Percentiles rank a stretch among this genome's conserved stretches.
Conservation (phyloP, 2,888 invertebrate genomes). For the Antitype chi region DNA sequence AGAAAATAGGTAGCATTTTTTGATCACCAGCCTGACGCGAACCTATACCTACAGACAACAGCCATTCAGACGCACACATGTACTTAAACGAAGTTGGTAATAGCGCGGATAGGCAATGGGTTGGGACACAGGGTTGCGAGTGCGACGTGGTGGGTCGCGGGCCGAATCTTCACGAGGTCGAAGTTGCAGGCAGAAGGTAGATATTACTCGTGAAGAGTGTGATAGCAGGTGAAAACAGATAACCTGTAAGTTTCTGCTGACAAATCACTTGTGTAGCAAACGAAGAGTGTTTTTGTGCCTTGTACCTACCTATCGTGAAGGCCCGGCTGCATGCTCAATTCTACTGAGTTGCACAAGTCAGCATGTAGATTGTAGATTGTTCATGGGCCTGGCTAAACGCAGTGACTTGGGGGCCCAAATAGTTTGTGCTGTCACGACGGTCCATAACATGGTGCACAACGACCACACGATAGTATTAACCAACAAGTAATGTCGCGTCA, state of each 20-base stretch:
- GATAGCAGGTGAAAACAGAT: neutral
- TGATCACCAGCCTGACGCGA: too few species aligned
- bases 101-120: too few species aligned
- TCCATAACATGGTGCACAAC: neutral
- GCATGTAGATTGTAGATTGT: neutral
- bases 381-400: neutral
- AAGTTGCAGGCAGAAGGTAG: neutral
- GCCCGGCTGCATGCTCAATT: neutral
- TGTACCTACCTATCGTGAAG: neutral
- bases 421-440: neutral
- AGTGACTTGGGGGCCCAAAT: neutral
- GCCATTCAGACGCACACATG: too few species aligned
- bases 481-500: neutral
- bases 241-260: neutral
- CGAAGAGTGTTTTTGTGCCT: neutral
- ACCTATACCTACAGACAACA: too few species aligned
- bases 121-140: too few species aligned
- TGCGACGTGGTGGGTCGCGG: too few species aligned
- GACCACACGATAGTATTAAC: neutral
- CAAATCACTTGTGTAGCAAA: neutral
- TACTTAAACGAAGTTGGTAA: too few species aligned
- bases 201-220: neutral
- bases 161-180: too few species aligned
- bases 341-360: neutral
- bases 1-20: too few species aligned